Percentiles rank a stretch among this genome's conserved stretches.
phyloP scores from a whole-genome alignment of 2,797 vertebrate species.

The Sebastes minor region DNA sequence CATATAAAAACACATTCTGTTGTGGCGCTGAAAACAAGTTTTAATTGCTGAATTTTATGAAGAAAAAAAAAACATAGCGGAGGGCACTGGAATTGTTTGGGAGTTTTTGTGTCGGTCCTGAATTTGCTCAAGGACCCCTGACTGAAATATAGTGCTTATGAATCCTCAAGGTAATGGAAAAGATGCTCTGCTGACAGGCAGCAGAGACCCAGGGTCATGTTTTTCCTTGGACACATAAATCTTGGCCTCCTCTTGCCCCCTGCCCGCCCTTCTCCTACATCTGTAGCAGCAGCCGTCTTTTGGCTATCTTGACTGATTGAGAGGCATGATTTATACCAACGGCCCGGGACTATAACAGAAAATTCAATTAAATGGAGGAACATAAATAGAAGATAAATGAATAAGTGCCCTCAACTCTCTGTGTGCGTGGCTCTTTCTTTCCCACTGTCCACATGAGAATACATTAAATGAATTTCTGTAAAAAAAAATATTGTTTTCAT shows the following conservation, averaged over 20 bases:
- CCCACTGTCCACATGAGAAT: slow-evolving; percentile 34
- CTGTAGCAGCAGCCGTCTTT: slow-evolving; percentile 62
- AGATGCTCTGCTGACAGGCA: slow-evolving; percentile 69
- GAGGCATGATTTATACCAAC: slow-evolving; percentile 70
- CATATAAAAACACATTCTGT: not conserved
- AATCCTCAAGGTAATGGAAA: slow-evolving; percentile 77
- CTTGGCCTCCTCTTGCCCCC: slow-evolving; percentile 62
- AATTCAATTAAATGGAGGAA: slow-evolving; percentile 78
- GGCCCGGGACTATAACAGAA: slow-evolving; percentile 50
- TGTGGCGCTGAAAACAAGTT: not conserved
- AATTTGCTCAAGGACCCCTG: slow-evolving; percentile 61
- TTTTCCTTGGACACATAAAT: slow-evolving; percentile 75
- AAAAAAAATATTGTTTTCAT: slow-evolving; percentile 20
- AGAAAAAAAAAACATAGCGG: not conserved
- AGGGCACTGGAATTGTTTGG: slow-evolving; percentile 11
- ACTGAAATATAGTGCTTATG: slow-evolving; percentile 69
- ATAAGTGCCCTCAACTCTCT: slow-evolving; percentile 44
- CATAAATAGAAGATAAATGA: slow-evolving; percentile 75
- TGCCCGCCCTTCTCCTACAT: slow-evolving; percentile 59
- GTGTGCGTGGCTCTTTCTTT: slow-evolving; percentile 18
- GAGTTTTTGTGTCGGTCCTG: slow-evolving; percentile 38
- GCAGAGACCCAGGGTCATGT: slow-evolving; percentile 70
- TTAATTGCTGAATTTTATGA: slow-evolving; percentile 23
- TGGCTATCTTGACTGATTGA: slow-evolving; percentile 73
- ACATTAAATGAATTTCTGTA: slow-evolving; percentile 8